Evolutionary conservation across 2,888 invertebrate species (phyloP).

Genomic region (Gastrophysa polygoni): DNA sequence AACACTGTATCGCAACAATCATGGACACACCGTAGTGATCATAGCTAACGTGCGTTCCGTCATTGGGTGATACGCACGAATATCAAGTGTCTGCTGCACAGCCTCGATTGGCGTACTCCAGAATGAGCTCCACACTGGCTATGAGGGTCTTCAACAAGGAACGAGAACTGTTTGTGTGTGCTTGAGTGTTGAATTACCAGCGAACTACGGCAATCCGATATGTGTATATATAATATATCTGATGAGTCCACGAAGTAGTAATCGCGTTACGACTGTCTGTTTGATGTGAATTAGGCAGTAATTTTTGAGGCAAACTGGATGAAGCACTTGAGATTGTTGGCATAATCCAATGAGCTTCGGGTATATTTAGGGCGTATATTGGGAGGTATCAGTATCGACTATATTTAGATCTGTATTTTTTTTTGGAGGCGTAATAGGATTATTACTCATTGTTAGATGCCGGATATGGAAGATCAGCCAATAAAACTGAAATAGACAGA

Average conservation of each 20-base stretch:
- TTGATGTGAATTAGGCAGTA: neutral
- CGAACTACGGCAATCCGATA: slow-evolving; percentile 1
- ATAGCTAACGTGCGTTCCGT: slow-evolving; percentile 24
- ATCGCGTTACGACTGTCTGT: slow-evolving; percentile 5
- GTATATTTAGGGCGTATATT: neutral
- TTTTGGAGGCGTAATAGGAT: no score
- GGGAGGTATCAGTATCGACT: no score
- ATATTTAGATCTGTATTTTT: no score
- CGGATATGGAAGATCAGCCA: no score
- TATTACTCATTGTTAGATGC: no score
- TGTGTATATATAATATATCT: slow-evolving; percentile 3
- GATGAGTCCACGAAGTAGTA: slow-evolving; percentile 5
- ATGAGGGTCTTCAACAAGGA: slow-evolving; percentile 15
- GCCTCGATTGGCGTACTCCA: slow-evolving; percentile 11
- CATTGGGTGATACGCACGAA: slow-evolving; percentile 28
- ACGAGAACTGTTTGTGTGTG: neutral
- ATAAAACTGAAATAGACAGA: no score
- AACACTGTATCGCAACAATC: neutral
- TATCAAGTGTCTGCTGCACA: slow-evolving; percentile 8
- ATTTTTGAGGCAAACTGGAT: slow-evolving; percentile 1
- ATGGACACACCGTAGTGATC: slow-evolving; percentile 26
- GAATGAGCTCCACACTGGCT: neutral
- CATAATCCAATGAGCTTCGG: neutral
- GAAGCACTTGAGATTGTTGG: neutral
- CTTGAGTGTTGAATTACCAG: slow-evolving; percentile 3